Conservation (phyloP, 2,113 vertebrate species). For the Zosterops lateralis region DNA sequence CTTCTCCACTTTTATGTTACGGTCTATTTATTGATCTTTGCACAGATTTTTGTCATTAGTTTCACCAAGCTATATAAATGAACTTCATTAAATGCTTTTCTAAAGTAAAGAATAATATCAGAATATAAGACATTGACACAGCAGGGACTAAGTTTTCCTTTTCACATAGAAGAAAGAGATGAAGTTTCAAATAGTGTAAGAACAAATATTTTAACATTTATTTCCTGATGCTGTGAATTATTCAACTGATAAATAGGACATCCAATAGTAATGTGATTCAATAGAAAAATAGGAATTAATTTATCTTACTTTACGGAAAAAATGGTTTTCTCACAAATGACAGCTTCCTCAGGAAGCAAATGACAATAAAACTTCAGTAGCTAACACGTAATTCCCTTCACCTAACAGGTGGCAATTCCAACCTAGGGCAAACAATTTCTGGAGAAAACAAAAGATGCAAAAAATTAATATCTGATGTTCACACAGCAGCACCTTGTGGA, state of each 20-base stretch:
- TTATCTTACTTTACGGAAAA: not conserved
- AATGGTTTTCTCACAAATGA: not conserved
- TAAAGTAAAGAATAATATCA: not conserved
- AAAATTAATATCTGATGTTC: not conserved
- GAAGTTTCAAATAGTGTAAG: not conserved
- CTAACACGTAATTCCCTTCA: not conserved
- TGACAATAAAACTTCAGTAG: not conserved
- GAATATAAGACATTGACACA: not conserved
- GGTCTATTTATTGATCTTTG: not conserved
- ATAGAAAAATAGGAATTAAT: not conserved
- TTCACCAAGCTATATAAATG: not conserved
- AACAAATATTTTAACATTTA: not conserved
- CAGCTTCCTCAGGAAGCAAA: not conserved
- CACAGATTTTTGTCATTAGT: not conserved
- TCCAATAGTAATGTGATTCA: not conserved
- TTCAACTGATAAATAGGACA: not conserved
- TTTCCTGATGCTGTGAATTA: not conserved
- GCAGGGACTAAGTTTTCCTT: not conserved
- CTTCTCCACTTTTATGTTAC: not conserved
- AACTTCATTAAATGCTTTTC: not conserved
- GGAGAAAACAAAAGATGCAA: not conserved
- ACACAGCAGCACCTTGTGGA: slow-evolving; percentile 1
- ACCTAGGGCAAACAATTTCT: not conserved
- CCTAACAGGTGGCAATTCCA: not conserved
- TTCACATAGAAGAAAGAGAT: not conserved